These are phyloP conservation scores for Invenusta paracnida DNA, from an alignment of 2,888 invertebrate species.

Conservation along the genomic window DNA sequence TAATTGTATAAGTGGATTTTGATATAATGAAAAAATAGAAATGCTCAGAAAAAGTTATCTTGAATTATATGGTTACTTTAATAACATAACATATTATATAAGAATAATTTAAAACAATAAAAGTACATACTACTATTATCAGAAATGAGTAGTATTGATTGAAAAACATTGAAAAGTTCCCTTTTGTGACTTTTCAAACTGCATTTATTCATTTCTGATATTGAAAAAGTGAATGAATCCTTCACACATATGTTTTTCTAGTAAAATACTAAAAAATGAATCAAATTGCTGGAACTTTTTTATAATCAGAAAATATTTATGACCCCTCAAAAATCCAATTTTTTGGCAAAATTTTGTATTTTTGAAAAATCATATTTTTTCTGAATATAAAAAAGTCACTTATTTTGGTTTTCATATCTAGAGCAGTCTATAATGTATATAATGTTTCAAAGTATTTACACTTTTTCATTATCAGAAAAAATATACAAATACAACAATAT, in stretches of 20 bases:
- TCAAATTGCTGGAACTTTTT: not conserved
- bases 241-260: not conserved
- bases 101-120: too few relatives aligned
- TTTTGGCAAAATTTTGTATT: not conserved
- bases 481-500: not conserved
- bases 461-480: not conserved
- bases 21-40: too few relatives aligned
- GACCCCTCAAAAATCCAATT: not conserved
- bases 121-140: not conserved
- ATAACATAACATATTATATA: too few relatives aligned
- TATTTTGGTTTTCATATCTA: not conserved
- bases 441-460: not conserved
- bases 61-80: too few relatives aligned
- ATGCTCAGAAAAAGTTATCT: too few relatives aligned
- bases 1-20: too few relatives aligned
- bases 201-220: not conserved
- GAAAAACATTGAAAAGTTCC: not conserved
- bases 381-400: not conserved
- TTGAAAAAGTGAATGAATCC: not conserved
- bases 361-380: too few relatives aligned
- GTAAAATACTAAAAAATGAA: not conserved
- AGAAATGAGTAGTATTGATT: not conserved
- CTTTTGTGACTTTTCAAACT: not conserved
- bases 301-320: not conserved
- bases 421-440: not conserved